Percentiles rank a stretch among this genome's conserved stretches.
phyloP scores from a whole-genome alignment of 30 jellyfish, hydroid and myxozoan species.

The Catostylus mosaicus region DNA sequence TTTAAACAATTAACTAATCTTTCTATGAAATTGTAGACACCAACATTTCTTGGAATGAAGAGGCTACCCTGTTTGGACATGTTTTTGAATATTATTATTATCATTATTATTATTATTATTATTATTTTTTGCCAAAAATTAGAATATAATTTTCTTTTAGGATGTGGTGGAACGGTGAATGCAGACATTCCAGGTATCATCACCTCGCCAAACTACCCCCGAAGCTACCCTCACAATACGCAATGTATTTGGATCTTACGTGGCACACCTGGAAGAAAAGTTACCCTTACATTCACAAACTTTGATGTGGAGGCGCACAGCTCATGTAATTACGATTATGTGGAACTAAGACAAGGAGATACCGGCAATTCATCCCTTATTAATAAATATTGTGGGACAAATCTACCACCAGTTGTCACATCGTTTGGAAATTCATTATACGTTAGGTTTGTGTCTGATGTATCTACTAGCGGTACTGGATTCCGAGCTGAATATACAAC shows the following conservation, averaged over 20 bases:
- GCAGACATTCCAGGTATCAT: conserved; percentile 65
- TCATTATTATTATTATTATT: no score
- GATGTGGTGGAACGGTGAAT: conserved; percentile 79
- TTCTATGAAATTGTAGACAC: no score
- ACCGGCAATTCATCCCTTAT: conserved; percentile 31
- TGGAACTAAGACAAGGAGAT: conserved; percentile 72
- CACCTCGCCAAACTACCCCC: conserved; percentile 81
- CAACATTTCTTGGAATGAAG: no score
- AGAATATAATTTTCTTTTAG: no score
- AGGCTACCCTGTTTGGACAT: no score
- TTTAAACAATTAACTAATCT: no score
- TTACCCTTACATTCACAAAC: conserved; percentile 69
- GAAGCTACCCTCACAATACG: conserved; percentile 55
- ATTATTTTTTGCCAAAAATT: no score
- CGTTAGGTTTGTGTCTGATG: conserved; percentile 63
- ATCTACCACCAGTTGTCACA: conserved; percentile 64
- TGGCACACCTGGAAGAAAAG: conserved; percentile 76
- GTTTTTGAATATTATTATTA: no score
- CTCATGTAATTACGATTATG: conserved; percentile 70
- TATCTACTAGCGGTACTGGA: conserved; percentile 59
- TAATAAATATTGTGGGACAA: conserved; percentile 57
- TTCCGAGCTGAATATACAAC: conserved; percentile 75
- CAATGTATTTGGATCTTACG: conserved; percentile 76
- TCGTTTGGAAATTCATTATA: conserved; percentile 72
- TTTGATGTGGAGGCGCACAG: conserved; percentile 56